Percentiles rank a stretch among this genome's conserved stretches.
These are phyloP conservation scores for Dipodomys spectabilis DNA, from an alignment of 2,113 vertebrate species.

Conservation along the genomic window DNA sequence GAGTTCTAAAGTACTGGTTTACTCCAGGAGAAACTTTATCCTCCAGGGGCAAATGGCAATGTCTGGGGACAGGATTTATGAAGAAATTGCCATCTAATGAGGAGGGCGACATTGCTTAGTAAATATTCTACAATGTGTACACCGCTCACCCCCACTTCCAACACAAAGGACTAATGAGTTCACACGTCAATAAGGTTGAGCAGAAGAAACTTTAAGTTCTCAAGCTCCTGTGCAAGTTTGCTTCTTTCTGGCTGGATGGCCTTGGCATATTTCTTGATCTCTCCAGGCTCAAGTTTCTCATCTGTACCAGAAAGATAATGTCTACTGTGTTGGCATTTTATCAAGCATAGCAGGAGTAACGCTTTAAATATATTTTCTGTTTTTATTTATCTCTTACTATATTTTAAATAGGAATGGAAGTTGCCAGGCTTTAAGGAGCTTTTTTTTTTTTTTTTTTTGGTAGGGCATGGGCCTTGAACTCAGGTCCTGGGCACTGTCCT, in stretches of 20 bases:
- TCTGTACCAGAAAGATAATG: background rate
- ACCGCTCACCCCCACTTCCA: background rate
- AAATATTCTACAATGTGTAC: background rate
- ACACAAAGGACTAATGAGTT: background rate
- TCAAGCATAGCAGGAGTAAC: background rate
- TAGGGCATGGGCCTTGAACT: too few relatives aligned
- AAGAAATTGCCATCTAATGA: background rate
- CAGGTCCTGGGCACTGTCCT: too few relatives aligned
- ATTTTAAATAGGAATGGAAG: constrained; percentile 51
- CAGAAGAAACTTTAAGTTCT: background rate
- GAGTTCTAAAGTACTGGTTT: background rate
- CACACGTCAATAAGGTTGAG: background rate
- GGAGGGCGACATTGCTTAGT: background rate
- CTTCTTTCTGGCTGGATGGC: background rate
- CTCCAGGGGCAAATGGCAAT: background rate
- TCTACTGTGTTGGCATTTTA: background rate
- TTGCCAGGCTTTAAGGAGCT: background rate
- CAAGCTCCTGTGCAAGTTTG: background rate
- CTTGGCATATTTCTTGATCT: background rate
- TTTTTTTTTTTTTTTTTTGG: background rate
- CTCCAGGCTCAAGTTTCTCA: constrained; percentile 16
- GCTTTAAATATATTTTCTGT: background rate
- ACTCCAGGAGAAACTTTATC: background rate
- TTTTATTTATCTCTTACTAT: background rate
- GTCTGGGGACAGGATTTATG: background rate